These are phyloP conservation scores for Drosophila nr. fundita DNA, from an alignment of 2,888 invertebrate species.

Conservation along the genomic window DNA sequence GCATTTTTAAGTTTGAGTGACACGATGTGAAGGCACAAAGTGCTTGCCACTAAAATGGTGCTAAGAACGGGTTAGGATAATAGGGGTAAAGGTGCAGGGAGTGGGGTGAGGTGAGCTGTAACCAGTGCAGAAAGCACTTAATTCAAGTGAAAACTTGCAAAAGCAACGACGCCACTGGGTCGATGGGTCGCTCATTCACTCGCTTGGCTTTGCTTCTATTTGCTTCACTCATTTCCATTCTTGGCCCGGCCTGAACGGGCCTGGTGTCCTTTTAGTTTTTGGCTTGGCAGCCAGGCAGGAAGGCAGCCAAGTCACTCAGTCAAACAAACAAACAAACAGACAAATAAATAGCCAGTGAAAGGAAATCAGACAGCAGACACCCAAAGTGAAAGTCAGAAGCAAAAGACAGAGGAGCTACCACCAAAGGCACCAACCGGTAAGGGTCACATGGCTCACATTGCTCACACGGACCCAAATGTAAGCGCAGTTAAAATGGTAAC, in stretches of 20 bases:
- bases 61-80: conserved; percentile 1
- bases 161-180: conserved; percentile 63
- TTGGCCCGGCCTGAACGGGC: conserved; percentile 9
- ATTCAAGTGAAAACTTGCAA: conserved; percentile 72
- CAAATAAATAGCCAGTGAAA: conserved; percentile 36
- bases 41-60: conserved; percentile 47
- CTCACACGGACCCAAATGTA: not conserved
- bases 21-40: conserved; percentile 72
- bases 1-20: conserved; percentile 74
- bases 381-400: conserved; percentile 33
- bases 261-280: conserved; percentile 15
- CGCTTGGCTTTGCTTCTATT: conserved; percentile 12
- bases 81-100: not conserved
- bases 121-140: conserved; percentile 69
- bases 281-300: conserved; percentile 16
- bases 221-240: not conserved
- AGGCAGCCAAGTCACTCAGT: conserved; percentile 58
- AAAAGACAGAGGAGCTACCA: not conserved
- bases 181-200: conserved; percentile 45
- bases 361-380: conserved; percentile 25
- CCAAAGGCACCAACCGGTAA: not conserved
- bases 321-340: conserved; percentile 59
- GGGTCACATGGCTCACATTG: not conserved
- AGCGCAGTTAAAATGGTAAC: not conserved
- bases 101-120: not conserved